Base-by-base conservation (phyloP, 2,797 vertebrate species). In the Sebastes aleutianus region DNA sequence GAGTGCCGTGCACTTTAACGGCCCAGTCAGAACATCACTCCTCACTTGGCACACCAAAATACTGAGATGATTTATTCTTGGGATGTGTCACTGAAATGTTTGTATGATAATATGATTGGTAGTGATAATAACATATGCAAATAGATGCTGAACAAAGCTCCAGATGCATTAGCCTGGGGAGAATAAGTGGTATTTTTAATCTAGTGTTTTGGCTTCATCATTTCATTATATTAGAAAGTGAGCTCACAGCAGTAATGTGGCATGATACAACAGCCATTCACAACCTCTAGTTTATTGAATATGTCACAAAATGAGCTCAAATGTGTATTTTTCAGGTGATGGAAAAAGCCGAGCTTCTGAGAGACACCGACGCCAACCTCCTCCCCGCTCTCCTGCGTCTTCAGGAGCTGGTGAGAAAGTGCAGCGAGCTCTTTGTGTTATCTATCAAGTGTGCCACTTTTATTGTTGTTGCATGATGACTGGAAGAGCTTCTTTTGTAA, bases 361-460 rank as follows among this genome's bases (percentile, higher is more conserved):
- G 98, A 91, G 97, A 99, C 70, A 94, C 97, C 88, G 97, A 98
- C 81, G 95, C 95, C 79, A 98, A 98, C 82, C 89, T 99, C 82
- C 96, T 99, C 70, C 97, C 98, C 34, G 97, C 95, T 1, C 97
- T 99, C 76, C 96, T 99, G 82, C 97, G 98, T 59, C 95, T 99
- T 76, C 98, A 99, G 70, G 99, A 99, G 88, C 74, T 99, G 96
- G 98, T 99, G 95, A 96, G 97, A 92, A 64, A 81, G 54, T 8
- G 66, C 75, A 36, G 29, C 34, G 0, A 27, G 53, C 31, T 57
- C 26, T 77, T 79, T 79, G 63, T 78, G 32, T 74, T 56, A 68
- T 82, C 69, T 67, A 20, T 84, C 62, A 59, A 68, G 43, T 53
- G 59, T 73, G n/a, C 16, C 68, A 4, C 68, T 78, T 79, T 80